A percentile compares a stretch with the other conserved stretches of the same genome.
Evolutionary conservation across 2,113 vertebrate genomes (phyloP).

Genomic region (Atlantisia rogersi): DNA sequence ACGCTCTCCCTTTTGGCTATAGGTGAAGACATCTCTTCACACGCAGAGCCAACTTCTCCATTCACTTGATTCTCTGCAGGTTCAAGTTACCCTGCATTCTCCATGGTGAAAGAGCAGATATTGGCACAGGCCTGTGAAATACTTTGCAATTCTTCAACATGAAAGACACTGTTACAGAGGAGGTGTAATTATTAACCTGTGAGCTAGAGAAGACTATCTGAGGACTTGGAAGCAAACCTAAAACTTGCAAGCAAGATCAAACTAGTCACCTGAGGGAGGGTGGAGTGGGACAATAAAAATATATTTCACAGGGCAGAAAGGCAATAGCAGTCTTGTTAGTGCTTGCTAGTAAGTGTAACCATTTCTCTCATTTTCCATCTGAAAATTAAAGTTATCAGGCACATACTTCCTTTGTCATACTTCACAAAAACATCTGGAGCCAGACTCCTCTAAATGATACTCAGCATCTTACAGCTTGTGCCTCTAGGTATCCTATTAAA

Average conservation of each 20-base stretch:
- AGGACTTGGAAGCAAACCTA: conserved; percentile 50
- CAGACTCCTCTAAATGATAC: neutral
- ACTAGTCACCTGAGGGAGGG: conserved; percentile 26
- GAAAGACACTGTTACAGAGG: neutral
- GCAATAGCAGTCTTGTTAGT: conserved; percentile 26
- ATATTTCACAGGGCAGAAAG: neutral
- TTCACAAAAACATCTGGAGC: neutral
- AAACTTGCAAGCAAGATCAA: conserved; percentile 44
- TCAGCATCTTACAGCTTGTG: neutral
- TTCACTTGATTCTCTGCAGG: neutral
- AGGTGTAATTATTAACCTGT: neutral
- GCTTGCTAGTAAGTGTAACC: neutral
- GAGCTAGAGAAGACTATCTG: conserved; percentile 19
- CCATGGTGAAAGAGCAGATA: neutral
- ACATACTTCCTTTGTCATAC: neutral
- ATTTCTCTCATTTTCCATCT: conserved; percentile 25
- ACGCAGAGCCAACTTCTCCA: neutral
- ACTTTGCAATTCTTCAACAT: neutral
- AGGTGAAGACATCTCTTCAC: conserved; percentile 5
- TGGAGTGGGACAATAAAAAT: neutral
- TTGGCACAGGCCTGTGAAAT: neutral
- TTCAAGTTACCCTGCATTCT: neutral
- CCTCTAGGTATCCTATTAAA: neutral
- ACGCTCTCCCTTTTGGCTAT: neutral
- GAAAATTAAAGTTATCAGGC: conserved; percentile 36